A percentile compares a stretch with the other conserved stretches of the same genome.
Conservation (phyloP, 2,888 invertebrate species). For the Prenolepis imparis region DNA sequence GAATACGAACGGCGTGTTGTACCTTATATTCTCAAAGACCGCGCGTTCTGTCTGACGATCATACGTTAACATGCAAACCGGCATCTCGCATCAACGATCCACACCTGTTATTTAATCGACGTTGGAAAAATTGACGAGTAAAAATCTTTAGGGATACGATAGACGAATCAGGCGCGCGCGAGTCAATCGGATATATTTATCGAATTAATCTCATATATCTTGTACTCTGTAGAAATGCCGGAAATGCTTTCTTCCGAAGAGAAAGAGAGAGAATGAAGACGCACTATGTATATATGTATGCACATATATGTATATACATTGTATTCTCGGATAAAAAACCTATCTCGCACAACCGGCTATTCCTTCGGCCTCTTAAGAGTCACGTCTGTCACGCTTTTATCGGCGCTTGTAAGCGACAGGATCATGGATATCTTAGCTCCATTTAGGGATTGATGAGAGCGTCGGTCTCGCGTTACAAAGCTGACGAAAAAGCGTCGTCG, state of each 20-base stretch:
- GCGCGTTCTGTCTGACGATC: slow-evolving; percentile 19
- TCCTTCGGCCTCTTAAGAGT: slow-evolving; percentile 69
- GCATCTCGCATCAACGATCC: slow-evolving; percentile 18
- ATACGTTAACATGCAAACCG: slow-evolving; percentile 26
- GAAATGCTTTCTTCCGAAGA: slow-evolving; percentile 10
- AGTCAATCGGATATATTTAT: slow-evolving; percentile 29
- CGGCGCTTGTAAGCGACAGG: slow-evolving; percentile 40
- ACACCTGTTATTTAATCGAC: slow-evolving; percentile 42
- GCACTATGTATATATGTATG: not conserved
- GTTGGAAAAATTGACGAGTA: slow-evolving; percentile 14
- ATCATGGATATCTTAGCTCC: slow-evolving; percentile 61
- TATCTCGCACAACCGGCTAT: slow-evolving; percentile 55
- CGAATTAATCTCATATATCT: slow-evolving; percentile 9
- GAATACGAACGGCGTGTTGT: slow-evolving; percentile 10
- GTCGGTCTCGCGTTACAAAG: slow-evolving; percentile 75
- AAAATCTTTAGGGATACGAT: slow-evolving; percentile 7
- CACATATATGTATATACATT: not conserved
- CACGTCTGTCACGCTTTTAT: slow-evolving; percentile 74
- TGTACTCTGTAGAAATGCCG: slow-evolving; percentile 28
- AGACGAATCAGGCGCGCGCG: slow-evolving; percentile 11
- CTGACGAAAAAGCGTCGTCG: slow-evolving; percentile 59
- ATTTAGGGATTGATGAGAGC: slow-evolving; percentile 71
- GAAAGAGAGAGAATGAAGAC: not conserved
- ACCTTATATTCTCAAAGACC: slow-evolving; percentile 20
- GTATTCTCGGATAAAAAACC: slow-evolving; percentile 31